Evolutionary conservation across 2,888 invertebrate species (phyloP).

Genomic region (Drosophila testacea): DNA sequence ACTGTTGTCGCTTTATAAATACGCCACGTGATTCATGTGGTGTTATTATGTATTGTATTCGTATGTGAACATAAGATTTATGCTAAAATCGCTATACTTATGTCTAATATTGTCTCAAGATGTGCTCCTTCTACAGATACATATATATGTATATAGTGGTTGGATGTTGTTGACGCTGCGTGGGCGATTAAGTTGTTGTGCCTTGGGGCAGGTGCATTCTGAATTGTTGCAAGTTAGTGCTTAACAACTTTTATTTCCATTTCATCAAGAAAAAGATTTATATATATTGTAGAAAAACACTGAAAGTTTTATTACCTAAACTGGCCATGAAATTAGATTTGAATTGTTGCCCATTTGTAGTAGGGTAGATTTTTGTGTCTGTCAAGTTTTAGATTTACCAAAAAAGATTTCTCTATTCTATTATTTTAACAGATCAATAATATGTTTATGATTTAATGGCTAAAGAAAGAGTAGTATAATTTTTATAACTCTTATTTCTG

Average conservation of each 20-base stretch:
- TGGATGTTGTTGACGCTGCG: constrained; percentile 14
- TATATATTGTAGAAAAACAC: too few relatives aligned
- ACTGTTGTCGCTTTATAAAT: constrained; percentile 71
- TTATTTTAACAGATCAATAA: too few relatives aligned
- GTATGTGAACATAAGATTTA: constrained; percentile 32
- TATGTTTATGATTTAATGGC: too few relatives aligned
- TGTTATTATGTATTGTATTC: constrained; percentile 53
- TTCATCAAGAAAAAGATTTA: too few relatives aligned
- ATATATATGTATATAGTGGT: background rate
- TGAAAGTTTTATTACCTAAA: too few relatives aligned
- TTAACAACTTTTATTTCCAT: background rate
- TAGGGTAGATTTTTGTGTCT: too few relatives aligned
- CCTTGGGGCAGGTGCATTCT: constrained; percentile 59
- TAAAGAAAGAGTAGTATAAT: too few relatives aligned
- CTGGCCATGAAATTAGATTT: too few relatives aligned
- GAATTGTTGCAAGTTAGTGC: constrained; percentile 3
- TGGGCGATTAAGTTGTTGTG: constrained; percentile 51
- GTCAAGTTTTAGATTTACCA: too few relatives aligned
- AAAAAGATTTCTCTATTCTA: too few relatives aligned
- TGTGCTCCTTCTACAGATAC: background rate
- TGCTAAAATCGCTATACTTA: constrained; percentile 31
- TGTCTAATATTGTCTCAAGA: constrained; percentile 44
- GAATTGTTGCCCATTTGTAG: too few relatives aligned
- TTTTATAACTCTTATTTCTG: too few relatives aligned
- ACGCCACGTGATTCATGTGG: constrained; percentile 69